Base-by-base conservation (phyloP, 2,113 vertebrate species). In the Osmerus mordax region DNA sequence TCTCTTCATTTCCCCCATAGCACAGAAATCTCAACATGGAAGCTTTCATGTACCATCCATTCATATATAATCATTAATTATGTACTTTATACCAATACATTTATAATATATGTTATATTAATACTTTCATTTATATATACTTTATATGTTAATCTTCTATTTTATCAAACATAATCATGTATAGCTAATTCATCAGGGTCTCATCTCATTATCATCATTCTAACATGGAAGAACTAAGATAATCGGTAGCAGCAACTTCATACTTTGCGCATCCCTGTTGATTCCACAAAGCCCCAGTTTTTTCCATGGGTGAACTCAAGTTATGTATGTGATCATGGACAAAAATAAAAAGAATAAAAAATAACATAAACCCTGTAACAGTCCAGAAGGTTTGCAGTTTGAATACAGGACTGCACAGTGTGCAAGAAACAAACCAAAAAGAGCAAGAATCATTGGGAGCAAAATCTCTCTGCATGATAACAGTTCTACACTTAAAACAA, bases 251-350 rank as follows among this genome's bases (percentile, higher is more conserved):
- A 98, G 96, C 95, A 94, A 91, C 96, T 98, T 99, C 95, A 98
- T 98, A 99, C 96, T 99, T 95, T 98, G 96, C 97, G 94, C 95
- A 92, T 95, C 95, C 96, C 96, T 98, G 96, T 98, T 99, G 97
- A 98, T 99, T 99, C 97, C 91, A 92, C 95, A 93, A 91, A 88
- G 89, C 90, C 92, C 92, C 84, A 89, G 89, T 92, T 92, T 89
- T 89, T 92, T 85, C 85, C 83, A 87, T 89, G 83, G 91, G 91
- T 91, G 89, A 85, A 72, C 88, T 86, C 88, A 89, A 81, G 86
- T 93, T 86, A 87, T 89, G 87, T 86, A 79, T 91, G 86, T 84
- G 74, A 87, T 87, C 67, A 80, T 86, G 87, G 79, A 73, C 69
- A 80, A 88, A 90, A 84, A 65, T 87, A 74, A 74, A 78, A 72